Base-by-base conservation (phyloP, 2,797 vertebrate species). In the Emydoidea blandingii region DNA sequence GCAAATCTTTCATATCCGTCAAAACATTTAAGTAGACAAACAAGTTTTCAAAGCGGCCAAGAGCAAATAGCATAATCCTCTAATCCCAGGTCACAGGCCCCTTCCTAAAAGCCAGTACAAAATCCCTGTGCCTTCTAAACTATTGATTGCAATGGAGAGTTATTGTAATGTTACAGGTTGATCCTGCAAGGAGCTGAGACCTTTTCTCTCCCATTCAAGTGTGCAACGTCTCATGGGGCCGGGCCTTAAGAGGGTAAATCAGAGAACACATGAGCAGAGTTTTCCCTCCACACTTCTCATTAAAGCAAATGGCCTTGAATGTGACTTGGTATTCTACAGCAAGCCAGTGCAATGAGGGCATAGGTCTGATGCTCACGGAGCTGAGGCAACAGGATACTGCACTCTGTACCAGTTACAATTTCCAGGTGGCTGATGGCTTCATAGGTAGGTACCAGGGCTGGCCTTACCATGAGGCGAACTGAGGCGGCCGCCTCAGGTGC, bases 21-120 rank as follows among this genome's bases (percentile, higher is more conserved):
- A 65, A 62, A 92, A 87, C 44, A 88, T 76, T 44, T 83, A 50
- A 44, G 59, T n/a, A 79, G 83, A 89, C 89, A 31, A 87, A n/a
- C 4, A 50, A 8, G 62, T 31, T 87, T 94, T 91, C 76, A 93
- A 96, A 92, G 62, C 76, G 90, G 76, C 52, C 84, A 85, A 81
- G 47, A 94, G 57, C 41, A 74, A 90, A 65, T 23, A 41, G 21
- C 74, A 83, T 83, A 80, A 93, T 91, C 72, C 47, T 92, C 91
- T n/a, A 34, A n/a, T 65, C 72, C 44, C 19, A 93, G 54, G 79
- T 89, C 53, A 88, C 91, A 93, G 95, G 1, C 34, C 50, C 9
- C 50, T 92, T 11, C 31, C 54, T 54, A 16, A 12, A 85, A 34
- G 14, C 49, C 4, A 94, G 1, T 83, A 54, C 76, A 74, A 92